Conservation (phyloP, 2,797 vertebrate species). For the Tokudaia tokunoshimensis region DNA sequence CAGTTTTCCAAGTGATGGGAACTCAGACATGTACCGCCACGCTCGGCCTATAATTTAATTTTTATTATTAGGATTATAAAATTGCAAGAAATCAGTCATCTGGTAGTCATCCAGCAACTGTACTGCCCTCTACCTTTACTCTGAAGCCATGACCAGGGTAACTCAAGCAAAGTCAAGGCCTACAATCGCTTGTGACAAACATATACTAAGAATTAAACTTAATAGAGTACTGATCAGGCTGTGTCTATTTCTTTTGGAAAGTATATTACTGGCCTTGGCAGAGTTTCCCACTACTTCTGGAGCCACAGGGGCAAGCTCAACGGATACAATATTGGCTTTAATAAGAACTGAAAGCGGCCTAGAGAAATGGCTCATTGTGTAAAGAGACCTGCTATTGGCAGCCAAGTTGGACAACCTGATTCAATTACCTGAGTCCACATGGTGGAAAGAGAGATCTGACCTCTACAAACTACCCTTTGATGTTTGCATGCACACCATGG, state of each 20-base stretch:
- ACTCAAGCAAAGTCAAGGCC: not conserved
- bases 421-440: not conserved
- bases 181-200: not conserved
- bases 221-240: conserved; percentile 1
- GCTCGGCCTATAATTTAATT: not conserved
- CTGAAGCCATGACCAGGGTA: not conserved
- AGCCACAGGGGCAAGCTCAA: conserved; percentile 5
- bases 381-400: not conserved
- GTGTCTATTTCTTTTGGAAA: conserved; percentile 34
- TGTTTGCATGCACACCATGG: no score
- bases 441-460: not conserved
- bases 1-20: not conserved
- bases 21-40: not conserved
- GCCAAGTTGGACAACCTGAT: not conserved
- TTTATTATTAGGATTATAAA: conserved; percentile 31
- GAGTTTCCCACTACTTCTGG: conserved; percentile 27
- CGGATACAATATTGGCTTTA: not conserved
- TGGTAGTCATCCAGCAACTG: not conserved
- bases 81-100: not conserved
- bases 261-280: not conserved
- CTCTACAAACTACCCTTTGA: not conserved
- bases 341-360: not conserved
- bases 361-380: not conserved
- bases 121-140: not conserved
- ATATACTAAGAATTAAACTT: conserved; percentile 24